A percentile compares a stretch with the other conserved stretches of the same genome.
Evolutionary conservation across 2,797 vertebrate species (phyloP).

Genomic region (Halcyon chelicuti): DNA sequence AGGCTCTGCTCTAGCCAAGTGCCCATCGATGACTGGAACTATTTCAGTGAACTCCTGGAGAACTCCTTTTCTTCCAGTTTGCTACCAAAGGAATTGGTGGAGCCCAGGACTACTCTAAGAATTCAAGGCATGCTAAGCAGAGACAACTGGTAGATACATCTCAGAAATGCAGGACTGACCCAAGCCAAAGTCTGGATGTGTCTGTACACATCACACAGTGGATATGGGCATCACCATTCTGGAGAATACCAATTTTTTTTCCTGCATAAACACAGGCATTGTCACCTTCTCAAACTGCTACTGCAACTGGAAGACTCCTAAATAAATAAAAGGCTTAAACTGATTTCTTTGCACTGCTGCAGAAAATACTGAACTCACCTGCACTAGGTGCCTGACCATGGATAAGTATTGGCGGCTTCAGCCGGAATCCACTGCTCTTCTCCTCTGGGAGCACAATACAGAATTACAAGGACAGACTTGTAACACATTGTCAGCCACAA

Average conservation of each 20-base stretch:
- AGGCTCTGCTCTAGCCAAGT: background rate
- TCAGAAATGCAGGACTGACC: background rate
- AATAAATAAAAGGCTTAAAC: background rate
- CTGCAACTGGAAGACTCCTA: background rate
- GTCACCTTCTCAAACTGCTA: background rate
- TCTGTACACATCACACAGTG: rapidly evolving
- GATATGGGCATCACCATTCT: background rate
- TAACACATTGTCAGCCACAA: background rate
- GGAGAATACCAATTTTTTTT: background rate
- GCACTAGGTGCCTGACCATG: slow-evolving; percentile 97
- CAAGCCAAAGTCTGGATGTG: rapidly evolving
- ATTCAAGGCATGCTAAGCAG: background rate
- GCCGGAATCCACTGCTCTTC: slow-evolving; percentile 93
- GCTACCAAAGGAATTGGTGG: background rate
- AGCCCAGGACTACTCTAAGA: background rate
- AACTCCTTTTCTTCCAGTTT: background rate
- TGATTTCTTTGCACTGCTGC: background rate
- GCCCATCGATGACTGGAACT: background rate
- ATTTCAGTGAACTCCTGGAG: background rate
- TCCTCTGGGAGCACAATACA: slow-evolving; percentile 86
- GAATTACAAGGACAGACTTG: background rate
- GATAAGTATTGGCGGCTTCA: slow-evolving; percentile 97
- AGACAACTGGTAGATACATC: background rate
- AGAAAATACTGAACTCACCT: slow-evolving; percentile 78
- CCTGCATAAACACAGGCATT: background rate